phyloP scores from a whole-genome alignment of 2,888 invertebrate genomes.

The Diarsia rubi region DNA sequence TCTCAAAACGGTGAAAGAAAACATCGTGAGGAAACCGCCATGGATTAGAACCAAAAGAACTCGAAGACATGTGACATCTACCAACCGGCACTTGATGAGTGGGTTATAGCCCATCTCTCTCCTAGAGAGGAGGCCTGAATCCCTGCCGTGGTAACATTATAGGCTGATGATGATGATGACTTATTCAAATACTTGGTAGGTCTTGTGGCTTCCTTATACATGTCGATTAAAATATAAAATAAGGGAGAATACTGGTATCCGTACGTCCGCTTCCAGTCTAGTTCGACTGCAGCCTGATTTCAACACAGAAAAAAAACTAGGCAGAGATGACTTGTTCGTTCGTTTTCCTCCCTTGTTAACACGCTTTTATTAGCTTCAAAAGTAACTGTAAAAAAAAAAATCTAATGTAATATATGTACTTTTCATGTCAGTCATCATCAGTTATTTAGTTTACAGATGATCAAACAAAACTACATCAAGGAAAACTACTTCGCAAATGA shows the following conservation, averaged over 20 bases:
- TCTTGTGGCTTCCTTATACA: background rate
- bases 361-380: background rate
- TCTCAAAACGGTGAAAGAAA: no score
- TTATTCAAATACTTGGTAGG: background rate
- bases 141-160: no score
- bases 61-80: no score
- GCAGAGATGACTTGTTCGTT: background rate
- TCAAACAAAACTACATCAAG: background rate
- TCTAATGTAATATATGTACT: no score
- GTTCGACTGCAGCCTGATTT: background rate
- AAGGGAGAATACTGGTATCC: background rate
- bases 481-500: background rate
- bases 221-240: background rate
- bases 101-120: no score
- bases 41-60: no score
- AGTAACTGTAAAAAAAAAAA: no score
- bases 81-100: no score
- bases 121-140: no score
- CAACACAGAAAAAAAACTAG: background rate
- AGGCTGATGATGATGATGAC: no score
- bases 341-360: background rate
- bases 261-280: background rate
- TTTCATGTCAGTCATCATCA: no score
- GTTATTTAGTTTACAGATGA: background rate
- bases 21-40: no score